Base-by-base conservation (phyloP, 2,113 vertebrate species). In the Heterocephalus glaber region DNA sequence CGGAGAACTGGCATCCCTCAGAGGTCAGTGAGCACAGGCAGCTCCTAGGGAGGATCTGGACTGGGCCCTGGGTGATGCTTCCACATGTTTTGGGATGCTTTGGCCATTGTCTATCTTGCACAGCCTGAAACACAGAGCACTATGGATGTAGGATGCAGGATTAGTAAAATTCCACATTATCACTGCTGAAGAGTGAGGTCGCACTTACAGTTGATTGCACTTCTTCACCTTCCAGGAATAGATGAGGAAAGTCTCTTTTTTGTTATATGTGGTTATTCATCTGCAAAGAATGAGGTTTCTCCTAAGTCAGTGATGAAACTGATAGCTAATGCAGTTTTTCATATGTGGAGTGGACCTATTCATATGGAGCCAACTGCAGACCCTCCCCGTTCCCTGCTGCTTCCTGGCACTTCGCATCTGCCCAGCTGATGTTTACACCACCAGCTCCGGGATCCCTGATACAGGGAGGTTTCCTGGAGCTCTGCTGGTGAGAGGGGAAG, bases 311-410 rank as follows among this genome's bases (percentile, higher is more conserved):
- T 28, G 22, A 11, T 19, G 58, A 12, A 24, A 28, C 44, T 83
- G n/a, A 38, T 52, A 33, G 74, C 24, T 11, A 5, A 41, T 41
- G 54, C 14, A 10, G 30, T 60, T 44, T 54, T 74, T 61, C 28
- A 3, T 19, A 0, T 30, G 8, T 61, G 6, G 7, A 47, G 54
- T 26, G 60, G 47, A 6, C 56, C 0, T 28, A 9, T 86, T 91
- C 17, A 2, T 26, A 0, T 17, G 24, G 38, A 10, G 6, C 13
- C 12, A 52, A 11, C 76, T 33, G 61, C 47, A 58, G 77, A 17
- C 38, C 49, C 30, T 2, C 52, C 1, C 4, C 0, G 3, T 52
- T 28, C n/a, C 76, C 61, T 3, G 17, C 4, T 44, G 54, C 47
- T 38, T 35, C 44, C 81, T 10, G 49, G 89, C 24, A 10, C 22